A percentile compares a stretch with the other conserved stretches of the same genome.
Conservation (phyloP, 2,113 vertebrate species). For the Speoplatyrhinus poulsoni region DNA sequence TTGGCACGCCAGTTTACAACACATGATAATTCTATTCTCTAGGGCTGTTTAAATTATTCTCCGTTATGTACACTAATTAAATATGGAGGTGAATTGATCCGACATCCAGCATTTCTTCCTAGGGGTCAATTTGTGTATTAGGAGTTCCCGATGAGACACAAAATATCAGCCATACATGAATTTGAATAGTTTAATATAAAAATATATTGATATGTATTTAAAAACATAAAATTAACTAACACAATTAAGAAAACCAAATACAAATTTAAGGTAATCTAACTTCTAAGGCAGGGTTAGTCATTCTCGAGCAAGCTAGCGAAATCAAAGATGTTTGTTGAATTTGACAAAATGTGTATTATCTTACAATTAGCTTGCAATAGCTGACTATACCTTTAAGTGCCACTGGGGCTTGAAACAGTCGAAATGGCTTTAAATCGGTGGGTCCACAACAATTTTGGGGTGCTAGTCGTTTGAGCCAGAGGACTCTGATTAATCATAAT, state of each 20-base stretch:
- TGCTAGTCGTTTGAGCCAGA: constrained; percentile 69
- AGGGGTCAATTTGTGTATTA: constrained; percentile 19
- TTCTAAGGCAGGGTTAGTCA: too few species aligned
- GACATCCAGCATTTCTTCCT: constrained; percentile 11
- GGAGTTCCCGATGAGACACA: constrained; percentile 6
- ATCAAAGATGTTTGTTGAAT: too few species aligned
- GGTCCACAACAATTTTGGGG: constrained; percentile 49
- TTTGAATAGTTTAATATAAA: neutral
- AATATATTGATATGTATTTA: too few species aligned
- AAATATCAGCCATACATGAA: constrained; percentile 5
- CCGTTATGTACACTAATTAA: constrained; percentile 37
- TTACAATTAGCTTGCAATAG: too few species aligned
- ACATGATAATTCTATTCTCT: constrained; percentile 15
- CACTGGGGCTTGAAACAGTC: constrained; percentile 12
- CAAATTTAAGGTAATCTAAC: too few species aligned
- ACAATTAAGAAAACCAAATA: too few species aligned
- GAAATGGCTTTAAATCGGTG: constrained; percentile 50
- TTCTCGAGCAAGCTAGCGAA: too few species aligned
- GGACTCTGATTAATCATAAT: constrained; percentile 73
- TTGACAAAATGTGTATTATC: too few species aligned
- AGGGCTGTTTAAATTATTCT: constrained; percentile 16
- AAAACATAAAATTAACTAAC: too few species aligned
- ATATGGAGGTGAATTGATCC: constrained; percentile 17
- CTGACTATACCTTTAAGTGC: too few species aligned
- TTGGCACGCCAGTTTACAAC: constrained; percentile 6